Percentiles rank a stretch among this genome's conserved stretches.
These are phyloP conservation scores for Scleropages formosus DNA, from an alignment of 2,797 vertebrate genomes.

Conservation along the genomic window DNA sequence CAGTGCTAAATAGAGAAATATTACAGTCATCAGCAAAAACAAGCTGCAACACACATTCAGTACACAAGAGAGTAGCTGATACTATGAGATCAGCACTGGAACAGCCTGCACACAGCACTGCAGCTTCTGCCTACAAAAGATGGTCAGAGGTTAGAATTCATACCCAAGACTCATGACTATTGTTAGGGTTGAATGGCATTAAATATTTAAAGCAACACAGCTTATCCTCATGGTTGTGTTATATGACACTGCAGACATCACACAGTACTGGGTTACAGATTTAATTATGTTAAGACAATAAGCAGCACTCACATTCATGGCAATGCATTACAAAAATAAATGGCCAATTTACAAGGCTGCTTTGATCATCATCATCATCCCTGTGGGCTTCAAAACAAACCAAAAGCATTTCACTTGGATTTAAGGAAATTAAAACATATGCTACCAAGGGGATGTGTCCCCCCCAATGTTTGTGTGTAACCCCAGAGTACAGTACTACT, in stretches of 20 bases:
- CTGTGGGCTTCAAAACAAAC: not conserved
- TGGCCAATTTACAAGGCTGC: constrained; percentile 4
- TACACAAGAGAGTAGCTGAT: not conserved
- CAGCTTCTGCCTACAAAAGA: not conserved
- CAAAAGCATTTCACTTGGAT: not conserved
- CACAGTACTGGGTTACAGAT: not conserved
- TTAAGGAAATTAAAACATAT: not conserved
- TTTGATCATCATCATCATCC: not conserved
- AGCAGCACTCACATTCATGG: not conserved
- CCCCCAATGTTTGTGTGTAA: too few relatives aligned
- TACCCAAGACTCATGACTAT: not conserved
- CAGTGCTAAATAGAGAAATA: not conserved
- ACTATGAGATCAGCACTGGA: not conserved
- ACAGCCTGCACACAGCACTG: not conserved
- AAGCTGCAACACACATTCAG: not conserved
- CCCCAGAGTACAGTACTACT: too few relatives aligned
- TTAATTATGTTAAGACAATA: not conserved
- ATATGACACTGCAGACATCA: not conserved
- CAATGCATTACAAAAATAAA: not conserved
- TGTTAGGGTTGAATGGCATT: not conserved
- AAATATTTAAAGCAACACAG: not conserved
- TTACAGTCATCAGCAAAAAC: constrained; percentile 18
- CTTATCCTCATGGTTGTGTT: not conserved
- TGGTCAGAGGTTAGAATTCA: not conserved
- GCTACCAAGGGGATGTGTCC: not conserved